Base-by-base conservation (phyloP, 2,888 invertebrate genomes). In the Spisula solida region DNA sequence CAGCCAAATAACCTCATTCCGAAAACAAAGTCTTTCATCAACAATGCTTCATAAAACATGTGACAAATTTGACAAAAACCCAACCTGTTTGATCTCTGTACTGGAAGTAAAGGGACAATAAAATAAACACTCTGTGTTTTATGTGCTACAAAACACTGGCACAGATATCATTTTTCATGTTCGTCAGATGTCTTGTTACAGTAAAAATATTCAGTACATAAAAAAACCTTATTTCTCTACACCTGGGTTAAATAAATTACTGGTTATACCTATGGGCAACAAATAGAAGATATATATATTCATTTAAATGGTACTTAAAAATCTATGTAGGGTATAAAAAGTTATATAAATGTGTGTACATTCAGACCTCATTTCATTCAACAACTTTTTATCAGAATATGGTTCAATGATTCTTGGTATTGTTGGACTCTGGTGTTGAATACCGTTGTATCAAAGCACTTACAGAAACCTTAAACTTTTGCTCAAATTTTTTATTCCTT, bases 91-190 rank as follows among this genome's bases (percentile, higher is more conserved):
- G 86, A 86, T 86, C 86, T 70, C 10, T 55, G 51, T 75, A 16
- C 81, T 86, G 81, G 86, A 86, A 86, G 86, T 81, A 86, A 86
- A 20, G 10, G 75, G 48, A 86, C 81, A 86, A 86, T 86, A 81
- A 48, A 86, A 81, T 66, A 70, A 70, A 81, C 51, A 81, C 70
- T 29, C 10, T 8, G 34, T 81, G 31, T 81, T 86, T 86, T 55
- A 81, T 86, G 75, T 20, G 70, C 29, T 31, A 75, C 75, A 51
- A 70, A 75, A 75, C 86, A 66, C 16, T 18, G 34, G 10, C 56
- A 85, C 56, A 10, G 34, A 75, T 86, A 81, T 86, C 81, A 86
- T 86, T 86, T 86, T 86, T 86, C 81, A 86, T 81, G 34, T 41
- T 34, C 55, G 51, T 86, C 66, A 86, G 83, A 79, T 55, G 56